Percentiles rank a stretch among this genome's conserved stretches.
phyloP scores from a whole-genome alignment of 2,797 vertebrate genomes.

The Sebastes wilsoni region DNA sequence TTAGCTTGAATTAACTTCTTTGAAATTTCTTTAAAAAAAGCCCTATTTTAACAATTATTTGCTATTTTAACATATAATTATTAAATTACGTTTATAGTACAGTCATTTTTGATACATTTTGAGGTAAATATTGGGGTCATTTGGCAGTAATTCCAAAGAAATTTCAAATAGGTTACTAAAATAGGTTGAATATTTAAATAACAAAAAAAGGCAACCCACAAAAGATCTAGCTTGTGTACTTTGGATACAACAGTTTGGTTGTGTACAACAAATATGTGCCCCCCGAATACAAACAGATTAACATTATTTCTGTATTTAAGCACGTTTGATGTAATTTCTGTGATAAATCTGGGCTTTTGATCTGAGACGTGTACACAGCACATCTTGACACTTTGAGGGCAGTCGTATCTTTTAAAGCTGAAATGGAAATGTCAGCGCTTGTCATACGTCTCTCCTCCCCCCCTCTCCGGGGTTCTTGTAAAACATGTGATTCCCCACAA shows the following conservation, averaged over 20 bases:
- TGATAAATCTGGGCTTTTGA: conserved; percentile 55
- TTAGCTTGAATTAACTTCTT: too few species aligned
- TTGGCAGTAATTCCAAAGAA: too few species aligned
- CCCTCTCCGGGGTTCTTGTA: conserved; percentile 67
- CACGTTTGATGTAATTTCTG: conserved; percentile 53
- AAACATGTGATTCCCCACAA: conserved; percentile 72
- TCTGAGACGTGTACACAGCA: conserved; percentile 36
- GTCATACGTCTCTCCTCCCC: conserved; percentile 59
- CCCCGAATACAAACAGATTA: conserved; percentile 25
- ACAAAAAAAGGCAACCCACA: background rate
- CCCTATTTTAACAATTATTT: too few species aligned
- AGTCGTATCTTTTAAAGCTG: conserved; percentile 62
- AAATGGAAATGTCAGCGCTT: conserved; percentile 76
- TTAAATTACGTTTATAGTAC: too few species aligned
- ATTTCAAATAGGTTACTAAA: too few species aligned
- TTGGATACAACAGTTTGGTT: conserved; percentile 1
- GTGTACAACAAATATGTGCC: conserved; percentile 4
- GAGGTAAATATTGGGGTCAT: too few species aligned
- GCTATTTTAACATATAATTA: too few species aligned
- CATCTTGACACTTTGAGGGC: conserved; percentile 75
- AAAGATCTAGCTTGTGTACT: background rate
- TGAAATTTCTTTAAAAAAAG: too few species aligned
- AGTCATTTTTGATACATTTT: too few species aligned
- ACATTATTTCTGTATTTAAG: conserved; percentile 41
- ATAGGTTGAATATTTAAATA: background rate